Evolutionary conservation across 2,888 invertebrate species (phyloP), one percentile per base, ranked within the genome.

Genomic region (Hyppa rectilinea): DNA sequence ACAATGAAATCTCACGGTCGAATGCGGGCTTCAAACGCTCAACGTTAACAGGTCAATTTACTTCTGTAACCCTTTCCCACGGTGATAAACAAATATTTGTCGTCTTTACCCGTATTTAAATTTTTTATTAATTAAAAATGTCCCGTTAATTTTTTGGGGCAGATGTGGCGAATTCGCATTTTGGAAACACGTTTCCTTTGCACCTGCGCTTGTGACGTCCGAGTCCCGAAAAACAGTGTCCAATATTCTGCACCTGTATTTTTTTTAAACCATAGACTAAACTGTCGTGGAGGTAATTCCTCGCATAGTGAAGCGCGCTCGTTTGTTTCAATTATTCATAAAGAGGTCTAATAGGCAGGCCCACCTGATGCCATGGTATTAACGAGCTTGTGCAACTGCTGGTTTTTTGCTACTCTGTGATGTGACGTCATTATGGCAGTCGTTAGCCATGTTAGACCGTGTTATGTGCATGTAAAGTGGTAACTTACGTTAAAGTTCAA

Each of bases 41-140:
- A 88, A 91, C 91, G 87, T 91, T 94, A 94, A 94, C 94, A 93
- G 92, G 93, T 94, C 95, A 95, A 95, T 95, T 94, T 93, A 93
- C 93, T 91, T 89, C 87, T 88, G 89, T 89, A 82, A 91, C 91
- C 91, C 91, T 92, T 93, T 94, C 94, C 94, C 94, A 94, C 94
- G 94, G 82, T 91, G 92, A 93, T 93, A 93, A 92, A 91, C 91
- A 90, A 90, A 88, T 88, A 88, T 89, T 74, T 88, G 85, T 80
- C 82, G 81, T 87, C 82, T 89, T 90, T 88, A 80, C 71, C 82
- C 82, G 81, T 83, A 84, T 85, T 71, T n/a, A 56, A 56, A n/a
- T 43, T 84, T n/a, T 79, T 81, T 69, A 86, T 82, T 87, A 88
- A 90, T 89, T 90, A 86, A 86, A 81, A 81, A 74, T 69, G 55